These are phyloP conservation scores for Micronisus gabar DNA, from an alignment of 2,113 vertebrate species.

Conservation along the genomic window DNA sequence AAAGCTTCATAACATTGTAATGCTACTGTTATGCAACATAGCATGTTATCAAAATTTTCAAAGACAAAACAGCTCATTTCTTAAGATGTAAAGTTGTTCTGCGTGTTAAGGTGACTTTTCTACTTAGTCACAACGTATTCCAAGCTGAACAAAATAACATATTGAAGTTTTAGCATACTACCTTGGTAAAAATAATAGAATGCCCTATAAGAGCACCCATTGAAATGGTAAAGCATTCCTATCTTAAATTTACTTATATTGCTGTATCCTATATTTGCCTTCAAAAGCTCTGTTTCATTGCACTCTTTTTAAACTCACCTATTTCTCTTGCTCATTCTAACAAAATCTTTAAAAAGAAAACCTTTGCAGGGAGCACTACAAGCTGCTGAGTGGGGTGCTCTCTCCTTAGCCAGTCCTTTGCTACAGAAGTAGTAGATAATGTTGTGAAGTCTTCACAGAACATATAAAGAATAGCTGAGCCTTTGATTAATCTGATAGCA, in stretches of 20 bases:
- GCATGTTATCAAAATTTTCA: background rate
- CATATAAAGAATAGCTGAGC: background rate
- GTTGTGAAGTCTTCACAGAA: background rate
- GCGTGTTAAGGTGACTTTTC: background rate
- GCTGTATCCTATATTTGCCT: background rate
- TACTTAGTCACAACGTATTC: background rate
- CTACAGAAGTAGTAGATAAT: background rate
- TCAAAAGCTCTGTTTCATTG: background rate
- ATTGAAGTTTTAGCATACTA: background rate
- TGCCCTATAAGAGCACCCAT: background rate
- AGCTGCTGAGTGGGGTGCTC: background rate
- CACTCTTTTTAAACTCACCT: rapidly evolving
- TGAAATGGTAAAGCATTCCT: background rate
- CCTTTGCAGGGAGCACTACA: background rate
- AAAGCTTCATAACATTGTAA: background rate
- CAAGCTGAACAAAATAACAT: background rate
- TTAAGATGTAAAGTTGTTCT: background rate
- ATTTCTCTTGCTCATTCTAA: background rate
- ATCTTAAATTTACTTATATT: background rate
- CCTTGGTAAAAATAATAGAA: background rate
- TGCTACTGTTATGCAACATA: background rate
- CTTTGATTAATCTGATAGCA: background rate
- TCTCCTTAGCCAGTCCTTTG: background rate
- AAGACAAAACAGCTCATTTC: background rate
- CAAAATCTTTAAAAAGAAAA: background rate